Base-by-base conservation (phyloP, 2,797 vertebrate genomes). In the Balearica regulorum region DNA sequence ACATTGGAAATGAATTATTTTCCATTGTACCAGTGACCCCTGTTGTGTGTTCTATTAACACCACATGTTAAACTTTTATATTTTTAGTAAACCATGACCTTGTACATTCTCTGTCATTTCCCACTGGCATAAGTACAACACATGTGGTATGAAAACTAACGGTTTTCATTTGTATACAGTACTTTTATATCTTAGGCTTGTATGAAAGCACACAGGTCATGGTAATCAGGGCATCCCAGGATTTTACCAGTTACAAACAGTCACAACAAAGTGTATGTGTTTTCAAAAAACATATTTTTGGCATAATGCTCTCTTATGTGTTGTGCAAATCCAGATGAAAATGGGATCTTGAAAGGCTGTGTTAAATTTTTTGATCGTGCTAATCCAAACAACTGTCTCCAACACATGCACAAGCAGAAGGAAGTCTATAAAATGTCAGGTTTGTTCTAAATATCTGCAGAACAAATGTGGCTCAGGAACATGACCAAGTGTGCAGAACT, bases 31-130 rank as follows among this genome's bases (percentile, higher is more conserved):
- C 77, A 66, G 94, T 97, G 97, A 97, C 96, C 96, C 97, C 95
- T 79, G 96, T 95, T 96, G 97, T 96, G 97, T 97, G 96, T 98
- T 97, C 97, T 97, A 97, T 98, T 97, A 97, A 94, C 97, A 97
- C 97, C 98, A 97, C 96, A 97, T 97, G 96, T 96, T 94, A 86
- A 96, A 83, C 80, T 89, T 93, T 97, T 97, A 96, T 96, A 96
- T 96, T 97, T 98, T 96, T 96, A 97, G 97, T 94, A 95, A 97
- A 94, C 93, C 89, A 64, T 97, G 97, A 97, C 97, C 97, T 97
- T 94, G 97, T 93, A 85, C 95, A 92, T 96, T 95, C 95, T 83
- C 96, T 94, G 96, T 94, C 96, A 94, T 94, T 93, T 96, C 94
- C 96, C 96, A 96, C 97, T 94, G 97, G 97, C 96, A 68, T 61